Base-by-base conservation (phyloP, 1,140 invertebrate species). In the Drosophila hydei region DNA sequence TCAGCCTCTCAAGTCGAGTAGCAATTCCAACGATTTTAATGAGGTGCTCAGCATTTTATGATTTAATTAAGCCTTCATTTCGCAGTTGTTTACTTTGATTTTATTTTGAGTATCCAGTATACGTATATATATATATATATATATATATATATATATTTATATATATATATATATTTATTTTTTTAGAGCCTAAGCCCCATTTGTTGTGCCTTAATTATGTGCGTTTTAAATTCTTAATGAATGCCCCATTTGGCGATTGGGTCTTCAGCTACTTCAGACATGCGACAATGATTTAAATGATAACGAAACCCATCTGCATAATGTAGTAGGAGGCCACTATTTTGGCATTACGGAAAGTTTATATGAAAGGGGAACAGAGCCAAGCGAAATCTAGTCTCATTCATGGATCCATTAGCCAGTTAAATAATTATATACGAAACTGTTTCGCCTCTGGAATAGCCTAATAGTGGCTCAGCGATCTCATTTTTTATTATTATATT, bases 141-240 rank as follows among this genome's bases (percentile, higher is more conserved):
- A 30, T 4, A 30, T 30, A 30, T 8, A 30, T 30, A 30, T 30
- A 30, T 30, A 4, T 38, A 38, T 38, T n/a, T 38, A 11, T 38
- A 4, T 3, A 1, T 40, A 16, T 40, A 16, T 42, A 16, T 16
- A 14, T 42, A 42, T 42, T 7, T 18, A 14, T 33, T 58, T 68
- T 72, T 85, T 68, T 75, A 61, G 36, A 50, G 81, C 77, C 54
- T 16, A 21, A 56, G 54, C 38, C 54, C 23, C 63, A 81, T 87
- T 88, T 87, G 77, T 87, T 87, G 81, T 78, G 77, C 51, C 74
- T 88, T 81, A 88, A 87, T 87, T 87, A 87, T 88, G 78, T 78
- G 72, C 75, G 81, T 79, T 88, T 88, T 88, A 88, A 81, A 88
- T 88, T 88, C 83, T 88, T 88, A 88, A 88, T 88, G 83, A 88